Base-by-base conservation (phyloP, 2,113 vertebrate species). In the Phaetusa simplex region DNA sequence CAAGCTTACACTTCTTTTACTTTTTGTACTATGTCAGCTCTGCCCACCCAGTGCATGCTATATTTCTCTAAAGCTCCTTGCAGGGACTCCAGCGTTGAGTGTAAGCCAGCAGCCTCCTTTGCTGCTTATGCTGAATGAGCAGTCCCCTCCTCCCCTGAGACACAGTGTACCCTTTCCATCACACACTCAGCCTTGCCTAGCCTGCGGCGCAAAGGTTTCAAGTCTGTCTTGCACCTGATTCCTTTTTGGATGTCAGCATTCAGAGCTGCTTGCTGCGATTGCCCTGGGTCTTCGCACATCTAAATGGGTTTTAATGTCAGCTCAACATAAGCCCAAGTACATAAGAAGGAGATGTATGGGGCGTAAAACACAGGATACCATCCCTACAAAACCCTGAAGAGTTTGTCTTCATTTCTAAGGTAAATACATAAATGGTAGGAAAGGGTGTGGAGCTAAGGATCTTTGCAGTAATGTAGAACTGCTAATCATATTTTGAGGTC, bases 401-500 rank as follows among this genome's bases (percentile, higher is more conserved):
- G 27, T 49, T 81, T 94, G 62, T 89, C 64, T 84, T 87, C 7
- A 0, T 20, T 96, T 85, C 88, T 76, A 80, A 71, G 73, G 42
- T 67, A 96, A 89, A 87, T 83, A 96, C 30, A 53, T 86, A 92
- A 88, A 55, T 69, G 24, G 14, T 59, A 56, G 24, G 29, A 88
- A 73, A 81, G 94, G 8, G 15, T 65, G 13, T 14, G 10, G 30
- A 43, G 12, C 26, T 77, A 8, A 77, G 50, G 45, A 42, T 30
- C 53, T 80, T 78, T 82, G 12, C 82, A 93, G 40, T 70, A 82
- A 36, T 62, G 18, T 43, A 83, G 38, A 87, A 65, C 36, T 90
- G 50, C 72, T 90, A 66, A 91, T 79, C 40, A 64, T 90, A 15
- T 95, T 96, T 95, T 94, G 76, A 96, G 62, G 62, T 58, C 74